Evolutionary conservation across 2,888 invertebrate genomes (phyloP).

Genomic region (Pyrrhia umbra): DNA sequence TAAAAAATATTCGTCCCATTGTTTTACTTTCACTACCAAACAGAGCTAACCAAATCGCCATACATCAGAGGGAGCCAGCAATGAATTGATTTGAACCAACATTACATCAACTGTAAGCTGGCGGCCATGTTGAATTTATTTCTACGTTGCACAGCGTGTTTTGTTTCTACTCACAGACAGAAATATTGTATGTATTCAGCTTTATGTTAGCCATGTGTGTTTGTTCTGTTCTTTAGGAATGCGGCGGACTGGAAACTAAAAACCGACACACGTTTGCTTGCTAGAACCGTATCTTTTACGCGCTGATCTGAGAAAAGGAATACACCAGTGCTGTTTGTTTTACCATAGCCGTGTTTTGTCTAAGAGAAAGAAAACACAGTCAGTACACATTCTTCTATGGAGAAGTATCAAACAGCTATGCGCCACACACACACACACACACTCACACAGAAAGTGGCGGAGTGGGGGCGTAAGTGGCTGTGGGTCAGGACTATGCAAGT

Average conservation of each 20-base stretch:
- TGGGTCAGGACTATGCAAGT: too few relatives aligned
- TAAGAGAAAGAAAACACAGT: too few relatives aligned
- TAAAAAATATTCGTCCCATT: neutral
- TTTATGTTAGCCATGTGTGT: conserved; percentile 43
- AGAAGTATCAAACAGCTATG: too few relatives aligned
- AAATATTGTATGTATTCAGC: conserved; percentile 54
- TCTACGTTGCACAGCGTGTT: conserved; percentile 51
- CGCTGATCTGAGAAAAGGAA: conserved; percentile 10
- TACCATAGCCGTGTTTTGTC: neutral
- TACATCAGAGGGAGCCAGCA: conserved; percentile 68
- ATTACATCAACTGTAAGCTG: conserved; percentile 71
- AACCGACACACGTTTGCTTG: conserved; percentile 16
- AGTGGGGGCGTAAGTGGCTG: too few relatives aligned
- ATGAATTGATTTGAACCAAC: conserved; percentile 74
- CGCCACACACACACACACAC: too few relatives aligned
- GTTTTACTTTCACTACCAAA: conserved; percentile 18
- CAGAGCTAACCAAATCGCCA: conserved; percentile 34
- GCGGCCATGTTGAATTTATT: conserved; percentile 69
- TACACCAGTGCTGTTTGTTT: conserved; percentile 3
- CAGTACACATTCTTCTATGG: too few relatives aligned
- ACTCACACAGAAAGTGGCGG: too few relatives aligned
- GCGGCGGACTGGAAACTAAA: conserved; percentile 30
- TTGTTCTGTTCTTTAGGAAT: conserved; percentile 32
- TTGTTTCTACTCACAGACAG: conserved; percentile 47
- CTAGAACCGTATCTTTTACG: conserved; percentile 26